Conservation (phyloP, 2,113 vertebrate genomes). For the Callorhinus ursinus region DNA sequence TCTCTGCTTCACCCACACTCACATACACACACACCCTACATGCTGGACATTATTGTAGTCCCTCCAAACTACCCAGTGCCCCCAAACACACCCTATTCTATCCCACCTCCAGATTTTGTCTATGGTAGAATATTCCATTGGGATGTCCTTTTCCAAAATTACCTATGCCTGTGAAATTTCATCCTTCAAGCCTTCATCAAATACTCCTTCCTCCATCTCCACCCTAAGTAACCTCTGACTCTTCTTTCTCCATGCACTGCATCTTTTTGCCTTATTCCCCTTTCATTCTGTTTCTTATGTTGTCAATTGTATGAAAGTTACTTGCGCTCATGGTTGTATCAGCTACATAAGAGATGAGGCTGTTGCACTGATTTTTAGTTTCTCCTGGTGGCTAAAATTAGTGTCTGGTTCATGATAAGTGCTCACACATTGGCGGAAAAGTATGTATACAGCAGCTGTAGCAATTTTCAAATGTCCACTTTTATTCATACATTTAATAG, state of each 20-base stretch:
- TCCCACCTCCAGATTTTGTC: not conserved
- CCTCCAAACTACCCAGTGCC: not conserved
- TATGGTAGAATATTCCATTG: not conserved
- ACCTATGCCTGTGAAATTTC: not conserved
- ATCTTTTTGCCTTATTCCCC: not conserved
- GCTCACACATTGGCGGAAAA: not conserved
- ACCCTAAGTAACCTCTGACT: not conserved
- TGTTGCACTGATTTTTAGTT: not conserved
- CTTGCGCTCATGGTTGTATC: not conserved
- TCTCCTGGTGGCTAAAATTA: not conserved
- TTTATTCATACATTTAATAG: slow-evolving; percentile 10
- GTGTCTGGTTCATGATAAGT: not conserved
- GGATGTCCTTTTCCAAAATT: not conserved
- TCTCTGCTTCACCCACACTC: not conserved
- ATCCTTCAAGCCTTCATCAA: not conserved
- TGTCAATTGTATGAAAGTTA: not conserved
- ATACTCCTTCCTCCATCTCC: not conserved
- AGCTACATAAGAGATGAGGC: not conserved
- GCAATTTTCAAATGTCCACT: not conserved
- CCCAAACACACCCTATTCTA: not conserved
- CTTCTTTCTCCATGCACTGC: not conserved
- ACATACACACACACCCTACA: not conserved
- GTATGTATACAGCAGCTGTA: not conserved
- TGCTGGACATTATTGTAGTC: not conserved
- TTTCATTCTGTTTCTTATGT: not conserved